Conservation (phyloP, 2,113 vertebrate genomes). For the Bambusicola thoracicus region DNA sequence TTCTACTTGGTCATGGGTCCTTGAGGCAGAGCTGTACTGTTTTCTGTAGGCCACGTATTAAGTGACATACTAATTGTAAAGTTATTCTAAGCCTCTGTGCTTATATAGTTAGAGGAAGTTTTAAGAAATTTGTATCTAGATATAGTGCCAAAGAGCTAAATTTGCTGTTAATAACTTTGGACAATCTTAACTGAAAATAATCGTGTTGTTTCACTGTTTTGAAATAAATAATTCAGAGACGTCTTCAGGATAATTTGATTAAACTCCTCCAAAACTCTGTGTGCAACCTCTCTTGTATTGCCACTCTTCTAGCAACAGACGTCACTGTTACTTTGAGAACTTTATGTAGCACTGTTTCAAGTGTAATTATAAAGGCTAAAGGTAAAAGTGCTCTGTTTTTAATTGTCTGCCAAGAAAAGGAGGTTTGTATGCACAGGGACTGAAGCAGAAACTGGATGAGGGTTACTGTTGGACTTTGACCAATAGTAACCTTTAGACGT, state of each 20-base stretch:
- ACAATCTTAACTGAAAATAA: not conserved
- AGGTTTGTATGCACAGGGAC: not conserved
- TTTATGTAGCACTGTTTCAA: not conserved
- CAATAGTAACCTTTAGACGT: slow-evolving; percentile 75
- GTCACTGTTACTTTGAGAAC: not conserved
- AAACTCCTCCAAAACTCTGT: not conserved
- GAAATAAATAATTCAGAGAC: not conserved
- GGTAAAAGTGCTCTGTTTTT: slow-evolving; percentile 11
- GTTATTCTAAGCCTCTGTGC: not conserved
- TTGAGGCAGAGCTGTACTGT: rapidly evolving
- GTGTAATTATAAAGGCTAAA: slow-evolving; percentile 53
- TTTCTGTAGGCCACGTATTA: not conserved
- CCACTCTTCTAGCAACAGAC: not conserved
- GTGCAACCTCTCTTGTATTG: not conserved
- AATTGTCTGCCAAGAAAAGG: not conserved
- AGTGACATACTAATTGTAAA: not conserved
- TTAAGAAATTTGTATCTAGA: not conserved
- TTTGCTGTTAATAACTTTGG: not conserved
- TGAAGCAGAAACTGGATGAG: slow-evolving; percentile 9
- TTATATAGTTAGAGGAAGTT: not conserved
- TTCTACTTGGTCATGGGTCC: not conserved
- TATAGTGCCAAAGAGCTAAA: not conserved
- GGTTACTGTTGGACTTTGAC: slow-evolving; percentile 81
- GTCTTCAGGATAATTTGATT: not conserved
- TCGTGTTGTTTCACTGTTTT: not conserved